Conservation (phyloP, 2,113 vertebrate genomes). For the Muscicapa adusta region DNA sequence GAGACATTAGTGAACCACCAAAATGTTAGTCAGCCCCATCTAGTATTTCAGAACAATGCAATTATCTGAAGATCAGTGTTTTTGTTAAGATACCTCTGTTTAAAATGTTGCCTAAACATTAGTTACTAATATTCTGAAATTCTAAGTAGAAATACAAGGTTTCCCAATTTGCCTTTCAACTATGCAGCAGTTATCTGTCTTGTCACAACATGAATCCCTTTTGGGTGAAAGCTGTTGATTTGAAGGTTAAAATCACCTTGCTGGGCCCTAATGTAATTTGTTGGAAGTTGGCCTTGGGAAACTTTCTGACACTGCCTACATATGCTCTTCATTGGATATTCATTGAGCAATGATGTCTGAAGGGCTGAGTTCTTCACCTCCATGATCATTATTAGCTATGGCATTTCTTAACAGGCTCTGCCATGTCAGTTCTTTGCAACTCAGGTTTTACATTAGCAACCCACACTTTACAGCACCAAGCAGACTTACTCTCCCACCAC, state of each 20-base stretch:
- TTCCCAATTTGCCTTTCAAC: constrained; percentile 54
- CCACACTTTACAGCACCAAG: not conserved
- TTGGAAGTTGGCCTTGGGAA: constrained; percentile 73
- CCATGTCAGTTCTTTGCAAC: constrained; percentile 44
- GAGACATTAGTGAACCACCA: not conserved
- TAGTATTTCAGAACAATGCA: not conserved
- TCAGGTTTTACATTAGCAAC: constrained; percentile 32
- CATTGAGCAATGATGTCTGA: constrained; percentile 64
- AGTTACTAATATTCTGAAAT: constrained; percentile 29
- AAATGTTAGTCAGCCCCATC: not conserved
- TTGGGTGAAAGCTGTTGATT: constrained; percentile 68
- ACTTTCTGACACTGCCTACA: constrained; percentile 64
- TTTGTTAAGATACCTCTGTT: constrained; percentile 13
- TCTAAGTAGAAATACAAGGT: constrained; percentile 32
- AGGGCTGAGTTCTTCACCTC: constrained; percentile 59
- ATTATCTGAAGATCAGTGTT: constrained; percentile 11
- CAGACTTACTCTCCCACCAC: not conserved
- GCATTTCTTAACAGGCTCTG: constrained; percentile 52
- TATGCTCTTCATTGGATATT: constrained; percentile 35
- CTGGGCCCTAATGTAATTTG: constrained; percentile 65
- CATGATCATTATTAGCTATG: constrained; percentile 44
- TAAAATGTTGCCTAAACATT: constrained; percentile 13
- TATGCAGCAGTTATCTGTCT: constrained; percentile 45
- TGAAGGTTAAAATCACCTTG: constrained; percentile 68
- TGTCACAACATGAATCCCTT: constrained; percentile 71